Evolutionary conservation across 1,140 invertebrate genomes (phyloP), one percentile per base, ranked within the genome.

Genomic region (Pemphigus obesinymphae): DNA sequence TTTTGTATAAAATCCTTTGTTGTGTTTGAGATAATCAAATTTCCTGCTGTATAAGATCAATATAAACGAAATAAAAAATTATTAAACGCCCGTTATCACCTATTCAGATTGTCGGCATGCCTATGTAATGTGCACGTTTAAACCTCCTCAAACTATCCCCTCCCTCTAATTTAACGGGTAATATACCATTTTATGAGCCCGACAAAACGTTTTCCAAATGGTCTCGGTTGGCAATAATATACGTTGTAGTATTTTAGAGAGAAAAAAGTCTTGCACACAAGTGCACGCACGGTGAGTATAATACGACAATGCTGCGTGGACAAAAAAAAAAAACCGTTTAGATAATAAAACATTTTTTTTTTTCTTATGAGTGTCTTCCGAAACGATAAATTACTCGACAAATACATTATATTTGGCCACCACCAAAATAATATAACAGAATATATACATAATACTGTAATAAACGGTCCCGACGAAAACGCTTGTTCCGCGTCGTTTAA

Each of bases 181-280:
- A 2, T 29, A 7, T 29, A 10, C 23, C 23, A 23, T 43, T 70
- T 70, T 70, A 70, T 6, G 68, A 70, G 11, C 23, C 23, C 68
- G n/a, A 29, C 23, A 17, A 45, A 70, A 75, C n/a, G 48, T 17
- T 75, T 50, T 50, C 72, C 72, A 50, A 75, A 75, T 50, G 72
- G 72, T 11, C 26, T 31, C 23, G 72, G 45, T 13, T 20, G 26
- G 72, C 72, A 50, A 75, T 75, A 75, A 75, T 50, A n/a, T n/a
- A 43, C 68, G 40, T 45, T n/a, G 40, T 17, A 70, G 45, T 70
- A 70, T 70, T 70, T 70, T 23, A 43, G 34, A 3, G 3, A 6
- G 13, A 58, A 58, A 26, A 68, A 23, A n/a, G 31, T 37, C 8
- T 8, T 23, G n/a, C 6, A 29, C 5, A 17, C 13, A 61, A 26